Evolutionary conservation across 35 echinoderm and acorn worm genomes (phyloP).

Genomic region (Heliocidaris tuberculata): DNA sequence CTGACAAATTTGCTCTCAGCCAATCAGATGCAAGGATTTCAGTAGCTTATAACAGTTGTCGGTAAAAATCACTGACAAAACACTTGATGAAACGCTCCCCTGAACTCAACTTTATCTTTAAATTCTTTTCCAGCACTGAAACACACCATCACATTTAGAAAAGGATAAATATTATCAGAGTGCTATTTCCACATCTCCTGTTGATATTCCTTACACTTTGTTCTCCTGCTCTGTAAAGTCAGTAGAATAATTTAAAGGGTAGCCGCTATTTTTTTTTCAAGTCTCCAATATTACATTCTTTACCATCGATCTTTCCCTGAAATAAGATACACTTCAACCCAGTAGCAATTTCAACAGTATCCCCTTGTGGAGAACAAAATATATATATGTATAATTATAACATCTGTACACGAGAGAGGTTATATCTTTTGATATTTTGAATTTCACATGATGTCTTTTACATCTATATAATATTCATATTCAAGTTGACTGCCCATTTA

Average conservation of each 20-base stretch:
- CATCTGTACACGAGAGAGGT: too few species aligned
- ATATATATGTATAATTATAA: background rate
- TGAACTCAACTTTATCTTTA: too few species aligned
- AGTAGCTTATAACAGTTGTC: too few species aligned
- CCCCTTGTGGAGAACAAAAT: background rate
- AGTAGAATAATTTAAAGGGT: background rate
- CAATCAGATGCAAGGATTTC: too few species aligned
- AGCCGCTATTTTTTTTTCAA: background rate
- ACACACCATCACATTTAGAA: background rate
- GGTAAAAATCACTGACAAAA: too few species aligned
- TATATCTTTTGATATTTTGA: too few species aligned
- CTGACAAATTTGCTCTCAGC: too few species aligned
- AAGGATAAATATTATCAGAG: background rate
- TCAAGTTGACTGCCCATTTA: background rate
- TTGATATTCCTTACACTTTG: background rate
- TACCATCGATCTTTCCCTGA: too few species aligned
- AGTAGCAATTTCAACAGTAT: background rate
- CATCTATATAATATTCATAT: background rate
- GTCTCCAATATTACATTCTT: background rate
- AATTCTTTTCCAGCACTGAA: background rate
- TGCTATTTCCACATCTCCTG: background rate
- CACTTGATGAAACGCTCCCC: too few species aligned
- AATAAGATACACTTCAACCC: background rate
- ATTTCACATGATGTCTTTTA: too few species aligned
- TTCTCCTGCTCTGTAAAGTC: background rate